These are phyloP conservation scores for Hetaerina titia DNA, from an alignment of 2,888 invertebrate species.

Conservation along the genomic window DNA sequence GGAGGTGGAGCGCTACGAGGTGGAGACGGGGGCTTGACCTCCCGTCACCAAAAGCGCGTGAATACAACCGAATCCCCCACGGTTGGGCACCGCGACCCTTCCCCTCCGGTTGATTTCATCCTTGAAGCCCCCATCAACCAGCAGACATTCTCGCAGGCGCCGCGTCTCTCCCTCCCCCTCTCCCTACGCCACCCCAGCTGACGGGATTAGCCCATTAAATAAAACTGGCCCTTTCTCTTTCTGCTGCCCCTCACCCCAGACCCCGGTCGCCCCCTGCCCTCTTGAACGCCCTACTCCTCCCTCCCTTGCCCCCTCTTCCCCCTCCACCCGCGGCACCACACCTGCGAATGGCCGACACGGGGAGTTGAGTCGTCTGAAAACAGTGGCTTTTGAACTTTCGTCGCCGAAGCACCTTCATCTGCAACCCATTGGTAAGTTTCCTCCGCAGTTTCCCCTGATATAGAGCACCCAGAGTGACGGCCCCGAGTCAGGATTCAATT, in stretches of 20 bases:
- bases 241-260: neutral
- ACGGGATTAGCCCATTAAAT: neutral
- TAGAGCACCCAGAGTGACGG: too few relatives aligned
- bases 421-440: neutral
- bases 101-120: neutral
- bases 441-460: neutral
- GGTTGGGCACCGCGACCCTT: neutral
- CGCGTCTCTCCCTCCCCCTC: too few relatives aligned
- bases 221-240: constrained; percentile 1
- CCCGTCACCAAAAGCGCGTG: neutral
- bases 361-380: neutral
- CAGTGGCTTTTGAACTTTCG: constrained; percentile 13
- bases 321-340: neutral
- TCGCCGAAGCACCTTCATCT: neutral
- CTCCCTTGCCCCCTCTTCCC: neutral
- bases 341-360: neutral
- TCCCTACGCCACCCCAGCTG: neutral
- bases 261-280: neutral
- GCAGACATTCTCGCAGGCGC: neutral
- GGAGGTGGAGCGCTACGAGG: neutral
- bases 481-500: too few relatives aligned
- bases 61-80: neutral
- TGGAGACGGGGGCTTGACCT: neutral
- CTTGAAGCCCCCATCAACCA: neutral
- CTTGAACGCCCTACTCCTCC: too few relatives aligned